Evolutionary conservation across 1,140 invertebrate genomes (phyloP).

Genomic region (Bathynomus jamesi): DNA sequence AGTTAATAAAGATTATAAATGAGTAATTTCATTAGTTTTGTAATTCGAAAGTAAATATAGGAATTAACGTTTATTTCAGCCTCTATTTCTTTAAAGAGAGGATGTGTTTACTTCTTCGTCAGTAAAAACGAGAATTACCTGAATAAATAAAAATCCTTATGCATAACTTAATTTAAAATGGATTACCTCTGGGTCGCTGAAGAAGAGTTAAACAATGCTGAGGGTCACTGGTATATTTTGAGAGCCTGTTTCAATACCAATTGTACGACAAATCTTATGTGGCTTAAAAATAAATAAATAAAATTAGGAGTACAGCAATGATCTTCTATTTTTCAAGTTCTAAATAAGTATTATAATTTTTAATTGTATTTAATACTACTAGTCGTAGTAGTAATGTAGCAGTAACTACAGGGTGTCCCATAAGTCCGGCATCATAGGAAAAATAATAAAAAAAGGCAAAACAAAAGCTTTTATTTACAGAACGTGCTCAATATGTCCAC

Average conservation of each 20-base stretch:
- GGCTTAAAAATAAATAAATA: constrained; percentile 12
- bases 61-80: background rate
- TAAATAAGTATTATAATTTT: no score
- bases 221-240: constrained; percentile 44
- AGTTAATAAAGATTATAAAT: no score
- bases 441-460: no score
- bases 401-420: no score
- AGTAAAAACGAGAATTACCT: background rate
- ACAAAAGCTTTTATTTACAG: no score
- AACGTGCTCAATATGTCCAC: no score
- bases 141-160: background rate
- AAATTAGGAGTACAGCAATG: background rate
- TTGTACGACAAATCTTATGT: constrained; percentile 40
- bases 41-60: background rate
- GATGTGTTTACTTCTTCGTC: no score
- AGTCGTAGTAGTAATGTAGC: no score
- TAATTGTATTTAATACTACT: background rate
- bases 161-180: background rate
- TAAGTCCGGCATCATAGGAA: no score
- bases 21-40: background rate
- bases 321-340: background rate
- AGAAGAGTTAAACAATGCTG: constrained; percentile 39
- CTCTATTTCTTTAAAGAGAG: no score
- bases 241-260: constrained; percentile 46
- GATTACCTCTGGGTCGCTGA: constrained; percentile 19